Conservation (phyloP, 1,140 invertebrate species). For the Dendroctonus valens region DNA sequence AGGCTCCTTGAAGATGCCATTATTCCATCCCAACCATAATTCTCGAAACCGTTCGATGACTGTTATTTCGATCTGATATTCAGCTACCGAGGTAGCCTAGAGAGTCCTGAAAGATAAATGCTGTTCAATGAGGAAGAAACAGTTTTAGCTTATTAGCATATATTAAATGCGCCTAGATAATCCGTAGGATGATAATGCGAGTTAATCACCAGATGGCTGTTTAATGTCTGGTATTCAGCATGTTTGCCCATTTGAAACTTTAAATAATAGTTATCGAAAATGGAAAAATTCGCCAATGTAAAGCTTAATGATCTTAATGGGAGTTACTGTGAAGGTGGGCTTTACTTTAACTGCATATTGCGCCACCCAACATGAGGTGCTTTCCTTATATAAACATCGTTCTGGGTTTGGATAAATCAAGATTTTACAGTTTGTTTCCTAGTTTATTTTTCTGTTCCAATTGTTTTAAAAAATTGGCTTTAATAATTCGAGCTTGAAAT, state of each 20-base stretch:
- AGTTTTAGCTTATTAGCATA: constrained; percentile 19
- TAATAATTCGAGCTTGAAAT: too few species aligned
- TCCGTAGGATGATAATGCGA: background rate
- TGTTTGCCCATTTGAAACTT: background rate
- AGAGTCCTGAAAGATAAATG: constrained; percentile 16
- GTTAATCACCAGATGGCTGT: background rate
- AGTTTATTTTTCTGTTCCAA: too few species aligned
- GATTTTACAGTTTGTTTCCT: too few species aligned
- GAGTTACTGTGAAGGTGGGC: too few species aligned
- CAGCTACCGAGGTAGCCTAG: constrained; percentile 7
- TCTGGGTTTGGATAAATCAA: too few species aligned
- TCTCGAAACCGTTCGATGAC: constrained; percentile 18
- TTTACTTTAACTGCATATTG: too few species aligned
- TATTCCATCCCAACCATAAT: background rate
- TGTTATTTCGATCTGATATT: constrained; percentile 16
- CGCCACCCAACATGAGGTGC: too few species aligned
- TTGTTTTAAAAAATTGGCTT: too few species aligned
- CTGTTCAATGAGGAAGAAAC: constrained; percentile 10
- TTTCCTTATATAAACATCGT: too few species aligned
- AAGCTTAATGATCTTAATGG: background rate
- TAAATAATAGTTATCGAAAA: background rate
- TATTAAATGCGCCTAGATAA: constrained; percentile 6
- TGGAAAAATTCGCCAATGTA: background rate
- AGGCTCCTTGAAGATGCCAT: too few species aligned
- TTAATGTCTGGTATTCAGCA: background rate